Evolutionary conservation across 2,113 vertebrate species (phyloP).

Genomic region (Pao palembangensis): DNA sequence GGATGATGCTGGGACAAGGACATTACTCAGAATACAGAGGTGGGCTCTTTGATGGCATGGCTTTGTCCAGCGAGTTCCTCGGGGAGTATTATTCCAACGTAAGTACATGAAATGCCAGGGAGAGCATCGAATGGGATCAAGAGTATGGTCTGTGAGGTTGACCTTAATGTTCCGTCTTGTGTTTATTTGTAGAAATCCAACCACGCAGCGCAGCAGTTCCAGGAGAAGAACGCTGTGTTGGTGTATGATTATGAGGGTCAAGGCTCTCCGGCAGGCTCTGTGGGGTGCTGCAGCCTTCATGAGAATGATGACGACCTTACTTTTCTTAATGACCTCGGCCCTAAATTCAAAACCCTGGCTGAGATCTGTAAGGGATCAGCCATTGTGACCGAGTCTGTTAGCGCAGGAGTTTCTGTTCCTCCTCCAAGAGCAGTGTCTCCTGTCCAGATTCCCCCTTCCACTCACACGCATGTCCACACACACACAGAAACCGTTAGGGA

Average conservation of each 20-base stretch:
- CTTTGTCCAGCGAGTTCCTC: slow-evolving; percentile 63
- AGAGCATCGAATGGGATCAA: not conserved
- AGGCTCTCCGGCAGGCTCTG: slow-evolving; percentile 79
- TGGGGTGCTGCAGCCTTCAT: slow-evolving; percentile 88
- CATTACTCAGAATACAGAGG: slow-evolving; percentile 6
- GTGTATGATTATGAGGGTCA: slow-evolving; percentile 83
- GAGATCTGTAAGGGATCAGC: slow-evolving; percentile 82
- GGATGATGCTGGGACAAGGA: slow-evolving; percentile 16
- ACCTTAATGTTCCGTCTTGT: slow-evolving; percentile 2
- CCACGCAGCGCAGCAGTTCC: slow-evolving; percentile 60
- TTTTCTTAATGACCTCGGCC: slow-evolving; percentile 85
- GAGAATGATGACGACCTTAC: slow-evolving; percentile 82
- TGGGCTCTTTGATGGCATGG: slow-evolving; percentile 45
- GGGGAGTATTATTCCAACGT: slow-evolving; percentile 66
- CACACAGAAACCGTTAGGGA: slow-evolving; percentile 53
- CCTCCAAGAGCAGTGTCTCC: slow-evolving; percentile 26
- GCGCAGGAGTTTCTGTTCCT: not conserved
- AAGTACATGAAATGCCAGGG: slow-evolving; percentile 26
- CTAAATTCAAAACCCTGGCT: slow-evolving; percentile 90
- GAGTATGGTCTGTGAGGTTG: not conserved
- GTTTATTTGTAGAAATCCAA: slow-evolving; percentile 80
- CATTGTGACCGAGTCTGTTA: slow-evolving; percentile 40
- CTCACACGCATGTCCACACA: slow-evolving; percentile 44
- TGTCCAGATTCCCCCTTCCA: slow-evolving; percentile 32
- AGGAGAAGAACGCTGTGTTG: slow-evolving; percentile 67